phyloP scores from a whole-genome alignment of 2,113 vertebrate species.

The Brachyhypopomus occidentalis region DNA sequence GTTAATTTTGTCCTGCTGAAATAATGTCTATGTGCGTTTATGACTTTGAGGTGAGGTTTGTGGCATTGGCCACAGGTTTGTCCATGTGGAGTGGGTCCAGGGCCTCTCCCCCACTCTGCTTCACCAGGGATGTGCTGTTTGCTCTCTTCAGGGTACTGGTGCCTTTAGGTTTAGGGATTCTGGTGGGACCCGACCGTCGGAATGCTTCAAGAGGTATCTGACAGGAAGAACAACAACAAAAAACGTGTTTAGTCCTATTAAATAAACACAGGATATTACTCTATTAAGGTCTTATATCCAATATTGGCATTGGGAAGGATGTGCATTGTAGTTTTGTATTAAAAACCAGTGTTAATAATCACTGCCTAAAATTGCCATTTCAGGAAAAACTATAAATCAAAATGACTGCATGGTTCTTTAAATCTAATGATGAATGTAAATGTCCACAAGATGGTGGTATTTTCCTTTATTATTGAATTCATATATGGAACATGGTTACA shows the following conservation, averaged over 20 bases:
- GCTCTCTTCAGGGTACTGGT: conserved; percentile 69
- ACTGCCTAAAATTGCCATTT: too few species aligned
- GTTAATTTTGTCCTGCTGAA: background rate
- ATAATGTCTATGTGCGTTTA: background rate
- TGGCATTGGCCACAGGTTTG: conserved; percentile 55
- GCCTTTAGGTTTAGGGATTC: conserved; percentile 87
- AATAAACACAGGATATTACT: too few species aligned
- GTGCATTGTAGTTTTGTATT: too few species aligned
- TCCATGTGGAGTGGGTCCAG: conserved; percentile 17
- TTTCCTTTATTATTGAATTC: background rate
- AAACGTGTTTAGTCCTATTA: background rate
- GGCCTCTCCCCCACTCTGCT: conserved; percentile 39
- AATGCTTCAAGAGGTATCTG: conserved; percentile 84
- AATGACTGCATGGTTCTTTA: too few species aligned
- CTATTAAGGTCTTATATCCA: too few species aligned
- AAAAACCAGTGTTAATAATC: too few species aligned
- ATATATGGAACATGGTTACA: background rate
- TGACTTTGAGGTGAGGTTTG: conserved; percentile 49
- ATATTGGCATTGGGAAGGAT: too few species aligned
- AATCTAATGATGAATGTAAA: background rate
- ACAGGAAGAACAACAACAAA: conserved; percentile 58
- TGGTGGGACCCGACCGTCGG: conserved; percentile 77
- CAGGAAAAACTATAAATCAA: too few species aligned
- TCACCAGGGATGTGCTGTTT: conserved; percentile 51
- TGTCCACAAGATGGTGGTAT: conserved; percentile 61